phyloP scores from a whole-genome alignment of 2,888 invertebrate genomes.

The Lasioglossum leucozonium region DNA sequence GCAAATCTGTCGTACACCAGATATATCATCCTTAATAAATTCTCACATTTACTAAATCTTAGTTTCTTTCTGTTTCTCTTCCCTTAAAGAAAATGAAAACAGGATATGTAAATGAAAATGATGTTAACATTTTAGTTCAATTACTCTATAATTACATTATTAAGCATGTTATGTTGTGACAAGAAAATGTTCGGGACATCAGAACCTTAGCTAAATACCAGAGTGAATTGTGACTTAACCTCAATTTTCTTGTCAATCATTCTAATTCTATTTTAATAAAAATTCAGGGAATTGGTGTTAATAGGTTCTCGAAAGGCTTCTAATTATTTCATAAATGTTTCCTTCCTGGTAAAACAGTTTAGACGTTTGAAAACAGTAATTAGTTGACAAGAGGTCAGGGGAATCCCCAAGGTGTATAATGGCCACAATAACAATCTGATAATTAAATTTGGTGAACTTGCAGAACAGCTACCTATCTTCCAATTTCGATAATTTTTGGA shows the following conservation, averaged over 20 bases:
- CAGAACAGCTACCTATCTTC: background rate
- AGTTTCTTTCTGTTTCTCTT: background rate
- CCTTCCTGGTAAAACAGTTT: background rate
- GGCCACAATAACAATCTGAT: background rate
- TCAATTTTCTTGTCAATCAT: too few relatives aligned
- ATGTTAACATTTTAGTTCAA: background rate
- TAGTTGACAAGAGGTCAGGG: background rate
- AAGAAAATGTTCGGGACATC: too few relatives aligned
- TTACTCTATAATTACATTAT: background rate
- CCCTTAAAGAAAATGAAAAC: background rate
- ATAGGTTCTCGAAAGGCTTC: background rate
- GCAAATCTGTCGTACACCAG: slow-evolving; percentile 57
- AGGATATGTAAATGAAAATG: background rate
- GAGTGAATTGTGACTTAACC: too few relatives aligned
- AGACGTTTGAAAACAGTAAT: background rate
- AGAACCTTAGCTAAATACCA: background rate
- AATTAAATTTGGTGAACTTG: background rate
- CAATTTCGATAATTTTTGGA: too few relatives aligned
- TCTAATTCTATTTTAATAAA: background rate
- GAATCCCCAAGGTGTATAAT: background rate
- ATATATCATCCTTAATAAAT: slow-evolving; percentile 75
- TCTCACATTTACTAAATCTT: slow-evolving; percentile 69
- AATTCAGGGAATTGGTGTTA: background rate
- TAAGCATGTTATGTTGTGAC: background rate
- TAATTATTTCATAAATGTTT: background rate